Evolutionary conservation across 1,140 invertebrate genomes (phyloP).

Genomic region (Lepeophtheirus salmonis): DNA sequence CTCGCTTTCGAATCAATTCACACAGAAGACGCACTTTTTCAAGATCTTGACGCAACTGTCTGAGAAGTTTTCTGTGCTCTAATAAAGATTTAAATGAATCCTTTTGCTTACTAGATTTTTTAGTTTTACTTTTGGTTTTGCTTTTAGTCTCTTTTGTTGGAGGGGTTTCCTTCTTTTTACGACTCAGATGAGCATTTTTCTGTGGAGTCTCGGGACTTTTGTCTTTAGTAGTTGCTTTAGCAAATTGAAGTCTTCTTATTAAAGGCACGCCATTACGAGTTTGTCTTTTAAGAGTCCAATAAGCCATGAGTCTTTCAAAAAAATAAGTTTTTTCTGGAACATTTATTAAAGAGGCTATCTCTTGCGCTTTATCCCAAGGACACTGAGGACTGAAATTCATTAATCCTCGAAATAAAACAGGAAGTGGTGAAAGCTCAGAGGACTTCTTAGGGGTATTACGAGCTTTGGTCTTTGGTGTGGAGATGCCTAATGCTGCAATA

Average conservation of each 20-base stretch:
- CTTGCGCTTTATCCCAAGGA: slow-evolving; percentile 21
- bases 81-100: slow-evolving; percentile 33
- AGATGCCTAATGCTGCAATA: slow-evolving; percentile 16
- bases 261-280: slow-evolving; percentile 87
- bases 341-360: slow-evolving; percentile 19
- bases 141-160: background rate
- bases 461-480: slow-evolving; percentile 1
- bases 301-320: slow-evolving; percentile 45
- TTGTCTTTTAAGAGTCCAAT: slow-evolving; percentile 51
- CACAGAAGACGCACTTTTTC: slow-evolving; percentile 78
- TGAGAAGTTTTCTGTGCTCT: slow-evolving; percentile 81
- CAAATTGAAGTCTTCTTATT: slow-evolving; percentile 57
- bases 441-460: slow-evolving; percentile 7
- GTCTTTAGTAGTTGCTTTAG: slow-evolving; percentile 26
- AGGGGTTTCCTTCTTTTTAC: slow-evolving; percentile 19
- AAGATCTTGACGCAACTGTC: slow-evolving; percentile 76
- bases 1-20: slow-evolving; percentile 80
- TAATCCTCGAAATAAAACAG: slow-evolving; percentile 16
- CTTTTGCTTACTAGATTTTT: background rate
- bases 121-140: background rate
- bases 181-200: slow-evolving; percentile 14
- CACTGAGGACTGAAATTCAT: slow-evolving; percentile 19
- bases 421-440: slow-evolving; percentile 6
- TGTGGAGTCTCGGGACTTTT: slow-evolving; percentile 18
- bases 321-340: slow-evolving; percentile 47